phyloP scores from a whole-genome alignment of 2,797 vertebrate genomes.

The Octomys mimax region DNA sequence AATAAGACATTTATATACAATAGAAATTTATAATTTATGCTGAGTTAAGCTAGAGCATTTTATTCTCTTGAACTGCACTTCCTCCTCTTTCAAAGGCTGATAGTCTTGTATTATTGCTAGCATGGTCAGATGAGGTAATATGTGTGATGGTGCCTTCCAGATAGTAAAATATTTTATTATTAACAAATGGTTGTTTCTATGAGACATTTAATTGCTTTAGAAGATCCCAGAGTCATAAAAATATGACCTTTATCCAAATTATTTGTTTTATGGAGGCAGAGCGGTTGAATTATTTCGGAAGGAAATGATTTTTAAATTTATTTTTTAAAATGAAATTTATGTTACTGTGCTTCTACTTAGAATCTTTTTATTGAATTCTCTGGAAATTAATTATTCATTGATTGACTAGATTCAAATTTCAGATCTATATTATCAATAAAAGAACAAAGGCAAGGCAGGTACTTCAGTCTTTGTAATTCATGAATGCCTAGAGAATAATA shows the following conservation, averaged over 20 bases:
- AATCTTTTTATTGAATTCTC: background rate
- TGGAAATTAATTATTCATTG: slow-evolving; percentile 9
- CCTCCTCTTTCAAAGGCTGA: background rate
- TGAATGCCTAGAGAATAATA: background rate
- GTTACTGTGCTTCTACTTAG: background rate
- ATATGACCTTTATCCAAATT: background rate
- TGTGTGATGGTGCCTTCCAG: background rate
- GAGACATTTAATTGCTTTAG: background rate
- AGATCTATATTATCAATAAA: background rate
- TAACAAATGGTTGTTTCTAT: background rate
- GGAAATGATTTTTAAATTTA: background rate
- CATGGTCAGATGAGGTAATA: background rate
- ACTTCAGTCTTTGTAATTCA: background rate
- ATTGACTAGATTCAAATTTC: slow-evolving; percentile 20
- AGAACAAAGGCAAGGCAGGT: background rate
- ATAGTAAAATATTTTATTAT: background rate
- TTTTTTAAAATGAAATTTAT: background rate
- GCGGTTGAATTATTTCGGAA: background rate
- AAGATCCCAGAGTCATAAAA: slow-evolving; percentile 11
- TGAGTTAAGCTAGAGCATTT: background rate
- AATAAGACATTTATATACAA: background rate
- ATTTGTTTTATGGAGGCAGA: background rate
- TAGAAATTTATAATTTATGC: background rate
- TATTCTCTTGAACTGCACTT: background rate
- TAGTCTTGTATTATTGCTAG: background rate